Conservation (phyloP, 2,797 vertebrate genomes). For the Crypturellus tataupa region DNA sequence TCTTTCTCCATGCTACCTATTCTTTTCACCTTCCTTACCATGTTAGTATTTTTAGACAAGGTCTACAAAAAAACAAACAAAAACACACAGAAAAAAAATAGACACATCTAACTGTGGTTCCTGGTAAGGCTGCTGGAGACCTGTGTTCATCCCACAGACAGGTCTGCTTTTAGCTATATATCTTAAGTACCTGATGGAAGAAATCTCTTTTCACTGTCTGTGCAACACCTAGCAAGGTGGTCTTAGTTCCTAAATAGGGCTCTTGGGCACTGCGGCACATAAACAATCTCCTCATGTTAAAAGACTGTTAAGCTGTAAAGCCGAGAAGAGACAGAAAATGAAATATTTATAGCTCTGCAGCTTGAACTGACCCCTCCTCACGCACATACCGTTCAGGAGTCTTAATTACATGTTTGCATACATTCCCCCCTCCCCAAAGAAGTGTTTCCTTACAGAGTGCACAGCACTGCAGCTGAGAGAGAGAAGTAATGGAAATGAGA, state of each 20-base stretch:
- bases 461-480: background rate
- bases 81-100: background rate
- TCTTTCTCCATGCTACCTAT: background rate
- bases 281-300: background rate
- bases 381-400: background rate
- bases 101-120: background rate
- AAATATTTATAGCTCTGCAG: slow-evolving; percentile 7
- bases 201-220: background rate
- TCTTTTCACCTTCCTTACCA: background rate
- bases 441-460: background rate
- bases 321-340: background rate
- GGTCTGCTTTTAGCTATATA: background rate
- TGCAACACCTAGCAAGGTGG: background rate
- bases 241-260: background rate
- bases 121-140: background rate
- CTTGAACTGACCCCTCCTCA: background rate
- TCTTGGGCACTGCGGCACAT: background rate
- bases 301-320: background rate
- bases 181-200: background rate
- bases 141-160: background rate
- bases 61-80: background rate
- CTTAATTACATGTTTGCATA: background rate
- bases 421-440: background rate
- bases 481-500: background rate
- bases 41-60: background rate